phyloP scores from a whole-genome alignment of 2,113 vertebrate species.

The Fulica atra region DNA sequence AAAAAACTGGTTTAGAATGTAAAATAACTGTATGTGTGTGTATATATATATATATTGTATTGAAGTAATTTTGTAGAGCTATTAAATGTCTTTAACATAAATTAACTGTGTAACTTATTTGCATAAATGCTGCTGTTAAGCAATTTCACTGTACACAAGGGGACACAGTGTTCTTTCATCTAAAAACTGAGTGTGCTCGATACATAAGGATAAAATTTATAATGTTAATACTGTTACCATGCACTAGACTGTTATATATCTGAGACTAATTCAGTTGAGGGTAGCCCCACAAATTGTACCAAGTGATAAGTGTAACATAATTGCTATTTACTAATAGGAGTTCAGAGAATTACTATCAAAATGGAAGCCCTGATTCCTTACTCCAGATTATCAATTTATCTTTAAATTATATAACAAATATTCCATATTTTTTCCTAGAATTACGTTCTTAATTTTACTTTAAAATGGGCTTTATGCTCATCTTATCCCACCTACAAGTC shows the following conservation, averaged over 20 bases:
- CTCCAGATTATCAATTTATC: not conserved
- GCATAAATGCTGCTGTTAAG: slow-evolving; percentile 60
- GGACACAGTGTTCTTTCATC: slow-evolving; percentile 48
- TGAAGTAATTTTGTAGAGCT: slow-evolving; percentile 38
- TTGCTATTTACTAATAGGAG: not conserved
- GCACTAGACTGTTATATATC: not conserved
- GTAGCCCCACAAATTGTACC: not conserved
- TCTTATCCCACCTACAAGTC: not conserved
- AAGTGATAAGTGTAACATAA: not conserved
- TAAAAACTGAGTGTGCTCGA: slow-evolving; percentile 22
- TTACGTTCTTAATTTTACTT: not conserved
- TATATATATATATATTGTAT: not conserved
- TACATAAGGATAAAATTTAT: slow-evolving; percentile 28
- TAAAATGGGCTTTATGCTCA: not conserved
- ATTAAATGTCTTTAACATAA: slow-evolving; percentile 69
- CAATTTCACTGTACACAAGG: slow-evolving; percentile 41
- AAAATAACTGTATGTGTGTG: slow-evolving; percentile 10
- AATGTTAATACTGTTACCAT: slow-evolving; percentile 32
- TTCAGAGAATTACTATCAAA: not conserved
- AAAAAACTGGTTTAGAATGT: slow-evolving; percentile 43
- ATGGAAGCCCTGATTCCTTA: not conserved
- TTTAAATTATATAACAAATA: not conserved
- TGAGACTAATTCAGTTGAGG: not conserved
- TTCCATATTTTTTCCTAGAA: not conserved
- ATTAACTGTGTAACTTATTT: slow-evolving; percentile 63